Evolutionary conservation across 35 echinoderm and acorn worm genomes (phyloP).

Genomic region (Apostichopus californicus): DNA sequence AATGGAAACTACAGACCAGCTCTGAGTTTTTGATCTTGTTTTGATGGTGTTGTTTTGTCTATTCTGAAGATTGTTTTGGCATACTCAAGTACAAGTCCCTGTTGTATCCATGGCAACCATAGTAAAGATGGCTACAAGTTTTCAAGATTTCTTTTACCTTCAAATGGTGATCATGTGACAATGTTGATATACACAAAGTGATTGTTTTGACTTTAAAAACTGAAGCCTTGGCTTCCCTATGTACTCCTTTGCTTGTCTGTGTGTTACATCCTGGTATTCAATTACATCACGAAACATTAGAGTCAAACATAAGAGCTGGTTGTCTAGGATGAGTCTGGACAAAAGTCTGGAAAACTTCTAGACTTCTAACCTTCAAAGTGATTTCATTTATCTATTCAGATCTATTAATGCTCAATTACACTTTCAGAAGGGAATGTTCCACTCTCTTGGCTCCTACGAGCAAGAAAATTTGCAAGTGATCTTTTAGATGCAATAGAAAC

Average conservation of each 20-base stretch:
- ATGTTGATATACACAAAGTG: conserved; percentile 28
- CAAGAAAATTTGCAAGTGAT: too few species aligned
- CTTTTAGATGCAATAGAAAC: too few species aligned
- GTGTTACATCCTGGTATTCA: neutral
- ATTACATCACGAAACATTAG: neutral
- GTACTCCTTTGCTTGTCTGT: neutral
- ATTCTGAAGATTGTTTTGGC: neutral
- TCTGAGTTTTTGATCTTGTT: neutral
- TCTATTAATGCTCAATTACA: too few species aligned
- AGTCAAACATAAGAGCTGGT: neutral
- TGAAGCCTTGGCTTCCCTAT: neutral
- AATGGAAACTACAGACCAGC: neutral
- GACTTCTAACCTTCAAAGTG: too few species aligned
- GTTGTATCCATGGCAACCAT: neutral
- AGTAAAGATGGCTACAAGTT: neutral
- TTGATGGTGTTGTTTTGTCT: neutral
- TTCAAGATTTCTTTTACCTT: neutral
- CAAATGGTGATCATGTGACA: conserved; percentile 12
- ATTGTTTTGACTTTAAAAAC: neutral
- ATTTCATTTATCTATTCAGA: too few species aligned
- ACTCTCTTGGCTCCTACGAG: too few species aligned
- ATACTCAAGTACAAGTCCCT: neutral
- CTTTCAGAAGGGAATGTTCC: too few species aligned
- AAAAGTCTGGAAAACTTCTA: neutral
- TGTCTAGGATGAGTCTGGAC: neutral